Base-by-base conservation (phyloP, 2,797 vertebrate genomes). In the Crenuchus spilurus region DNA sequence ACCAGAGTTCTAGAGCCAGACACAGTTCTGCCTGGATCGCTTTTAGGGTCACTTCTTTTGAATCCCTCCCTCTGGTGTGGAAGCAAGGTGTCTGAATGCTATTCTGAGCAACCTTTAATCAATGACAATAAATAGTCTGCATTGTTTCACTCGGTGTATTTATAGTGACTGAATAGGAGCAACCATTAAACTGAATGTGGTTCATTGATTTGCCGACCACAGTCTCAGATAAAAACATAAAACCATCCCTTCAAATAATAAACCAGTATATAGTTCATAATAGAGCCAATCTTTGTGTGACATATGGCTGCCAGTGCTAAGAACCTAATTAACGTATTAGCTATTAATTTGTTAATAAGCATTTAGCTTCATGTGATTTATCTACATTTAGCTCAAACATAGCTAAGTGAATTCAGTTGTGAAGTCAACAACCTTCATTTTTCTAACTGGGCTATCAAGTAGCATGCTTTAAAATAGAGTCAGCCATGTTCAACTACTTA, bases 41-140 rank as follows among this genome's bases (percentile, higher is more conserved):
- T 75, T 69, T 62, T 55, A 61, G 76, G 70, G 66, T 74, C 69
- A 74, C 72, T 77, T 67, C 4, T 41, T 74, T 67, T 74, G 72
- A 54, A 61, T 46, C 22, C 48, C 6, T 49, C 42, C 74, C 8
- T 44, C 49, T 35, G 14, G 4, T 60, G 55, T 52, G 41, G 44
- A 7, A 26, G 28, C 49, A 48, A 20, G 2, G 52, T 9, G 22
- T 13, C n/a, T 67, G 46, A 48, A 28, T 64, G 60, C 20, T 22
- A 52, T 58, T 60, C n/a, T 55, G 73, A 68, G 33, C 6, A 60
- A 48, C 60, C 67, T 55, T 70, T 73, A 78, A 69, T 81, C 73
- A 73, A 51, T 62, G 64, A 55, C 63, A 76, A 63, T 72, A 70
- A 74, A 74, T 64, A 33, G 31, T 22, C 57, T 70, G 20, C 35